A percentile compares a stretch with the other conserved stretches of the same genome.
These are phyloP conservation scores for Coremacera marginata DNA, from an alignment of 2,888 invertebrate species.

Conservation along the genomic window DNA sequence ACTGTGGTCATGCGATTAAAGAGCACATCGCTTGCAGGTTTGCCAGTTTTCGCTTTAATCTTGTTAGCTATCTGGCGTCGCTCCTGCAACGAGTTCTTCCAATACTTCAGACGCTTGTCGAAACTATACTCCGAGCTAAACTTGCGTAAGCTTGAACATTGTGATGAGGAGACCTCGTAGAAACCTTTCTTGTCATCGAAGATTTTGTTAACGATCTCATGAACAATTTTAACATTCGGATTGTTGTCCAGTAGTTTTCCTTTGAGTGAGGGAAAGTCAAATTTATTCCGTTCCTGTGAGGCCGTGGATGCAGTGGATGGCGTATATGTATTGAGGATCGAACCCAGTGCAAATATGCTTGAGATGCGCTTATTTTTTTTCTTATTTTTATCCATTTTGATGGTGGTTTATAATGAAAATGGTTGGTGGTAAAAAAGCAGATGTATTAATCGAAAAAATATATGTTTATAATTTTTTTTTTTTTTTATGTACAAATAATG, in stretches of 20 bases:
- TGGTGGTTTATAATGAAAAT: too few species aligned
- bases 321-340: constrained; percentile 43
- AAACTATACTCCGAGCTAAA: constrained; percentile 44
- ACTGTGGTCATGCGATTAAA: constrained; percentile 54
- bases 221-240: constrained; percentile 44
- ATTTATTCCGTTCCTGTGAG: not conserved
- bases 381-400: too few species aligned
- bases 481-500: too few species aligned
- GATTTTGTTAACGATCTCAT: constrained; percentile 53
- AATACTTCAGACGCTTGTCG: constrained; percentile 58
- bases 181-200: constrained; percentile 55
- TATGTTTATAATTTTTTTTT: too few species aligned
- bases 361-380: not conserved
- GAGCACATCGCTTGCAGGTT: constrained; percentile 51
- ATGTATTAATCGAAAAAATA: too few species aligned
- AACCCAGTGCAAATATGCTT: not conserved
- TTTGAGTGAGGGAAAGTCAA: not conserved
- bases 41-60: constrained; percentile 50
- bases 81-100: constrained; percentile 55
- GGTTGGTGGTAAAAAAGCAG: too few species aligned
- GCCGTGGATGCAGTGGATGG: constrained; percentile 18
- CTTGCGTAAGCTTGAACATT: constrained; percentile 44
- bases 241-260: constrained; percentile 7
- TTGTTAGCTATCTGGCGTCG: constrained; percentile 48
- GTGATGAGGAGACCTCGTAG: constrained; percentile 53